These are phyloP conservation scores for Grus americana DNA, from an alignment of 2,113 vertebrate species.

Conservation along the genomic window DNA sequence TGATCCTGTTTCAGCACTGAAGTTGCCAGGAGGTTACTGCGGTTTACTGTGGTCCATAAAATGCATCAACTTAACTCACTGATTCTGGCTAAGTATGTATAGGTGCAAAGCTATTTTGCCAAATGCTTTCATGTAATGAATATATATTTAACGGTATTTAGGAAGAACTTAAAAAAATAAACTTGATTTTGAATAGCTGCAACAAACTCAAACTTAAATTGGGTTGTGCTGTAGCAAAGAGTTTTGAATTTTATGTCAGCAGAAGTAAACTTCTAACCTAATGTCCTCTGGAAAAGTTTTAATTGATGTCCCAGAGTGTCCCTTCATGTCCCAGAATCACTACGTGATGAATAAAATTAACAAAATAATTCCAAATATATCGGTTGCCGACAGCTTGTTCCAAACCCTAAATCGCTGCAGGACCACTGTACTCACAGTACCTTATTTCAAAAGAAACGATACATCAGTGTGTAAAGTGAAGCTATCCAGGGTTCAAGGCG, in stretches of 20 bases:
- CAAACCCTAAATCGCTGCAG: neutral
- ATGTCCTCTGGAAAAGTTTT: neutral
- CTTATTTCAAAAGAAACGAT: neutral
- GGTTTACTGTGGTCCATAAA: neutral
- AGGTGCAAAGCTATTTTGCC: neutral
- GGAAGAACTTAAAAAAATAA: neutral
- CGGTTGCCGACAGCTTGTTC: neutral
- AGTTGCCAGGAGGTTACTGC: neutral
- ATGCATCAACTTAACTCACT: neutral
- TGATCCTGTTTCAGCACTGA: neutral
- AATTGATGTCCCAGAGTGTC: conserved; percentile 11
- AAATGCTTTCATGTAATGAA: neutral
- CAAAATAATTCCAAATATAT: conserved; percentile 6
- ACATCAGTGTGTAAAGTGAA: neutral
- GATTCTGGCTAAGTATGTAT: neutral
- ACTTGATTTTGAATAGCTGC: neutral
- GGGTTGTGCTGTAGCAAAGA: neutral
- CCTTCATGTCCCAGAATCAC: conserved; percentile 13
- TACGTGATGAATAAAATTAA: neutral
- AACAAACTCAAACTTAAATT: neutral
- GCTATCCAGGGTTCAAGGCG: neutral
- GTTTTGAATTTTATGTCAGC: neutral
- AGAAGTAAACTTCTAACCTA: neutral
- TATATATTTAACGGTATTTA: neutral
- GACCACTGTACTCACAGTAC: neutral